These are phyloP conservation scores for Augochlora pura DNA, from an alignment of 1,140 invertebrate species.

Conservation along the genomic window DNA sequence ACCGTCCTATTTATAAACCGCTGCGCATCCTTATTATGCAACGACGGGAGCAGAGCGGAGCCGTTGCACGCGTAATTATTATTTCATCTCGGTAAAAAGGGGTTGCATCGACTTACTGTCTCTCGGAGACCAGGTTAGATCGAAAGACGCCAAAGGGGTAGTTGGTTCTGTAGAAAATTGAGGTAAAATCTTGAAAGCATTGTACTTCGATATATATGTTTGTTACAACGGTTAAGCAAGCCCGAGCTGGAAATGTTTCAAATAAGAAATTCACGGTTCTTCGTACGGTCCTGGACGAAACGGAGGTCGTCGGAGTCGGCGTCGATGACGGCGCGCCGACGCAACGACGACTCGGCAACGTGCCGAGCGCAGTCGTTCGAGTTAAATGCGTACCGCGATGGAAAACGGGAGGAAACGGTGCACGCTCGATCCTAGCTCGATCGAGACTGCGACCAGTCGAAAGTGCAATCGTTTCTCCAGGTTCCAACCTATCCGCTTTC, in stretches of 20 bases:
- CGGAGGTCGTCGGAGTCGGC: slow-evolving; percentile 47
- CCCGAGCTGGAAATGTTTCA: background rate
- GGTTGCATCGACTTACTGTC: too few relatives aligned
- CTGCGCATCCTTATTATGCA: too few relatives aligned
- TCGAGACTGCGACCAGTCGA: background rate
- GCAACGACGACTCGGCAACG: slow-evolving; percentile 15
- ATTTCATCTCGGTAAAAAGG: too few relatives aligned
- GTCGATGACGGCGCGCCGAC: slow-evolving; percentile 57
- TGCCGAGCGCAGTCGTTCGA: slow-evolving; percentile 1
- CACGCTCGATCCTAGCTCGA: too few relatives aligned
- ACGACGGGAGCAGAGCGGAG: too few relatives aligned
- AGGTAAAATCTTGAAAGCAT: background rate
- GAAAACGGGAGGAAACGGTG: background rate
- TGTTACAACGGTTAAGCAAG: too few relatives aligned
- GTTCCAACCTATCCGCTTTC: too few relatives aligned
- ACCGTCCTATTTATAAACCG: too few relatives aligned
- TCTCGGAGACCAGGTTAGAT: too few relatives aligned
- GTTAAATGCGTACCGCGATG: slow-evolving; percentile 2
- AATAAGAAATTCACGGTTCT: background rate
- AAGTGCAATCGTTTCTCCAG: background rate
- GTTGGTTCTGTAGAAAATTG: background rate
- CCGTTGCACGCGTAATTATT: too few relatives aligned
- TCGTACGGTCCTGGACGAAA: slow-evolving; percentile 46
- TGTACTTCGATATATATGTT: too few relatives aligned
- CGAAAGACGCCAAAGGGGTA: too few relatives aligned